Conservation (phyloP, 1,140 invertebrate genomes). For the Acromyrmex charruanus region DNA sequence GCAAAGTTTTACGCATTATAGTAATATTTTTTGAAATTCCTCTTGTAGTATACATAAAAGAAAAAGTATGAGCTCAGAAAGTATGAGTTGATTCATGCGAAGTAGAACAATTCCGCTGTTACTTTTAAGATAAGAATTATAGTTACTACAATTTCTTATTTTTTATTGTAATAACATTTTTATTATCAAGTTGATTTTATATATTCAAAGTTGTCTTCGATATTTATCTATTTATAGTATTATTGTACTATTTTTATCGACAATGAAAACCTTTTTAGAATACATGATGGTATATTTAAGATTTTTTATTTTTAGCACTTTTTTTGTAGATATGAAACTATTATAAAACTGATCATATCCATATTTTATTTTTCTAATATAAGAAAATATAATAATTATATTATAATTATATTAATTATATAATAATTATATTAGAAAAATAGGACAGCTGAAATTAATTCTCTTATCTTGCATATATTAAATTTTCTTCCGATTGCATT, state of each 20-base stretch:
- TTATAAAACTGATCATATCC: neutral
- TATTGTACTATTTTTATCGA: neutral
- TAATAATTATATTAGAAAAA: neutral
- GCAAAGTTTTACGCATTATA: slow-evolving; percentile 23
- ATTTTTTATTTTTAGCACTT: neutral
- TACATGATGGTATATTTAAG: neutral
- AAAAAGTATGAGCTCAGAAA: slow-evolving; percentile 8
- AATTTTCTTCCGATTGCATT: neutral
- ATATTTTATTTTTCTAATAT: neutral
- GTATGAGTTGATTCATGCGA: neutral
- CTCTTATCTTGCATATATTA: neutral
- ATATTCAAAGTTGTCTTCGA: slow-evolving; percentile 15
- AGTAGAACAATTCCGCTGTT: neutral
- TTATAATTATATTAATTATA: no score
- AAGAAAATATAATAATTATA: neutral
- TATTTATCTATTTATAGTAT: neutral
- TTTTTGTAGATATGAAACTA: neutral
- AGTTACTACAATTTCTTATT: slow-evolving; percentile 14
- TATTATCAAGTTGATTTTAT: slow-evolving; percentile 11
- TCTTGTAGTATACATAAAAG: neutral
- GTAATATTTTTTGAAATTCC: slow-evolving; percentile 53
- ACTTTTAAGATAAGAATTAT: slow-evolving; percentile 31
- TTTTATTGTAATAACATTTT: slow-evolving; percentile 19
- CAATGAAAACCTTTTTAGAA: neutral
- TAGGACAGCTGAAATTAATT: neutral